phyloP scores from a whole-genome alignment of 2,113 vertebrate genomes.

The Carlito syrichta region DNA sequence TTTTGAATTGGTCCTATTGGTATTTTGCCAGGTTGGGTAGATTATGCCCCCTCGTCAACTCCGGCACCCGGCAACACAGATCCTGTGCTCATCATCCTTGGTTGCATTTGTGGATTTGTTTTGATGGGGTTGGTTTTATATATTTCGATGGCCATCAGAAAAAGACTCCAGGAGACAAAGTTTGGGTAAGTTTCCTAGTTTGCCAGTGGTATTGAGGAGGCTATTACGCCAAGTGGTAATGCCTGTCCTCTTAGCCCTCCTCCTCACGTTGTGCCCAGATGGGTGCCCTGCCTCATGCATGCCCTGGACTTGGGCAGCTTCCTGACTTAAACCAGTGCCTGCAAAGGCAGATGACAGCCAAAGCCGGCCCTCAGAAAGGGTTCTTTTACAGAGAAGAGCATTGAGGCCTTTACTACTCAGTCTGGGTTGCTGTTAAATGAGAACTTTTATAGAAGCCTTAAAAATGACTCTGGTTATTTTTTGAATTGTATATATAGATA shows the following conservation, averaged over 20 bases:
- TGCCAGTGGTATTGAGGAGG: neutral
- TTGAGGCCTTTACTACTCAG: neutral
- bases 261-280: neutral
- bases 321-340: neutral
- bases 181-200: conserved; percentile 84
- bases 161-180: conserved; percentile 82
- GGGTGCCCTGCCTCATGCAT: neutral
- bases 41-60: conserved; percentile 84
- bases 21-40: conserved; percentile 71
- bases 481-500: neutral
- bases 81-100: conserved; percentile 83
- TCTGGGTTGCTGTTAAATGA: neutral
- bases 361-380: neutral
- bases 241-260: neutral
- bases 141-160: conserved; percentile 82
- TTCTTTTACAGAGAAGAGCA: neutral
- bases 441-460: neutral
- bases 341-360: neutral
- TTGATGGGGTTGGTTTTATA: conserved; percentile 86
- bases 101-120: conserved; percentile 83
- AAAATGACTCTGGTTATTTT: neutral
- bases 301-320: neutral
- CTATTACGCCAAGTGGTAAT: fast-evolving
- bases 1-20: neutral
- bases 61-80: conserved; percentile 79